Percentiles rank a stretch among this genome's conserved stretches.
These are phyloP conservation scores for Athalia circularis DNA, from an alignment of 2,888 invertebrate species.

Conservation along the genomic window DNA sequence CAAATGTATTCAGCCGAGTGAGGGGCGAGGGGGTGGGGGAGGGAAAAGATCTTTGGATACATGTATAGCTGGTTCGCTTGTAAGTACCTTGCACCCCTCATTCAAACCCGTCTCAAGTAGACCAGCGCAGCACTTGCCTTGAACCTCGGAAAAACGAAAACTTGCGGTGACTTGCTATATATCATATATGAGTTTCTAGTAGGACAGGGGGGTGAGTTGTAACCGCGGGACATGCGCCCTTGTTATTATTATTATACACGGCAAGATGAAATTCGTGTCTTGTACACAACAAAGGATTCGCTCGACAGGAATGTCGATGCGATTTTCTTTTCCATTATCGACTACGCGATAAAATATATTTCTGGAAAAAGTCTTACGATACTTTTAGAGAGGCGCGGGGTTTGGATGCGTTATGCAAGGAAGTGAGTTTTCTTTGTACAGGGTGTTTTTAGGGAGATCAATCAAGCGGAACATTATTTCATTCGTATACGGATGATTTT, in stretches of 20 bases:
- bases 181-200: not conserved
- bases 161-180: not conserved
- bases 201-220: not conserved
- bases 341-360: not conserved
- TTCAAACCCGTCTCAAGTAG: slow-evolving; percentile 30
- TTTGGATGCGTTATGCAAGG: too few relatives aligned
- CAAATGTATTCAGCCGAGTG: slow-evolving; percentile 21
- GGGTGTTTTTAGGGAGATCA: too few relatives aligned
- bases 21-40: too few relatives aligned
- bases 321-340: not conserved
- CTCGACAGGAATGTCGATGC: not conserved
- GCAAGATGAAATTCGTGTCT: too few relatives aligned
- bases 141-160: slow-evolving; percentile 4
- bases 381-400: not conserved
- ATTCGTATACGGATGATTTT: too few relatives aligned
- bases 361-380: not conserved
- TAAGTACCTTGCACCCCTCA: slow-evolving; percentile 17
- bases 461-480: too few relatives aligned
- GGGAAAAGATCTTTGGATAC: too few relatives aligned
- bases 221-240: not conserved
- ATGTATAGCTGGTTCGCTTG: not conserved
- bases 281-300: not conserved
- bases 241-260: too few relatives aligned
- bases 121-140: slow-evolving; percentile 23
- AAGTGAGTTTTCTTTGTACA: too few relatives aligned